phyloP scores from a whole-genome alignment of 2,888 invertebrate species.

The Cryptus viduatorius region DNA sequence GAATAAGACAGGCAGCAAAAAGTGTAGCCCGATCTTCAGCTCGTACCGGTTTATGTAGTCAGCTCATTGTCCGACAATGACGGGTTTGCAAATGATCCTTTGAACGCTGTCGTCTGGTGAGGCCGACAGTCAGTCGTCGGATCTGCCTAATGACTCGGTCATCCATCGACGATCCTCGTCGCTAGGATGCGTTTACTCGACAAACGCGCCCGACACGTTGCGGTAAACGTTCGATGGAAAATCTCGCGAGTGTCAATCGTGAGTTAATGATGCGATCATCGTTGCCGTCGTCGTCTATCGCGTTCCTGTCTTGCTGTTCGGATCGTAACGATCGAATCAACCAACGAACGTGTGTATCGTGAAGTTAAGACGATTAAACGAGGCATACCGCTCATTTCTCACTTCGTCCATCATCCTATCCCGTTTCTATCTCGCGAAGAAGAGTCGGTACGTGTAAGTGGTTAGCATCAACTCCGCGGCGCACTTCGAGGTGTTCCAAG shows the following conservation, averaged over 20 bases:
- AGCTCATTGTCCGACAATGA: constrained; percentile 44
- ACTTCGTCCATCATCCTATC: background rate
- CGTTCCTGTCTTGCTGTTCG: background rate
- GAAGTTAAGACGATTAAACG: constrained; percentile 31
- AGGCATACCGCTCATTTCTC: constrained; percentile 12
- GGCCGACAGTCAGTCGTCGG: constrained; percentile 46
- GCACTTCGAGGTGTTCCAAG: constrained; percentile 18
- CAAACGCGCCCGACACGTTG: background rate
- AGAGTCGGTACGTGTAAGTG: constrained; percentile 9
- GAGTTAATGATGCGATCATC: constrained; percentile 47
- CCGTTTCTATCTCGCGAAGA: constrained; percentile 3
- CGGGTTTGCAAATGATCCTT: constrained; percentile 33
- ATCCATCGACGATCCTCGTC: constrained; percentile 26
- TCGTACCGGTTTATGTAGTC: constrained; percentile 25
- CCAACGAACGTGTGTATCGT: background rate
- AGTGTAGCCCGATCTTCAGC: background rate
- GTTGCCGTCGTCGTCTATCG: constrained; percentile 1
- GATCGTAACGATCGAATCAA: constrained; percentile 27
- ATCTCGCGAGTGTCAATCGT: constrained; percentile 45
- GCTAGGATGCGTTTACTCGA: background rate
- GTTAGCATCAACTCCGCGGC: background rate
- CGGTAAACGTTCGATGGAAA: constrained; percentile 6
- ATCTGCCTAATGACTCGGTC: constrained; percentile 56
- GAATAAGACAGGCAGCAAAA: constrained; percentile 12
- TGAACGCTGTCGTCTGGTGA: background rate